phyloP scores from a whole-genome alignment of 2,888 invertebrate species.

The Tetranychus truncatus region DNA sequence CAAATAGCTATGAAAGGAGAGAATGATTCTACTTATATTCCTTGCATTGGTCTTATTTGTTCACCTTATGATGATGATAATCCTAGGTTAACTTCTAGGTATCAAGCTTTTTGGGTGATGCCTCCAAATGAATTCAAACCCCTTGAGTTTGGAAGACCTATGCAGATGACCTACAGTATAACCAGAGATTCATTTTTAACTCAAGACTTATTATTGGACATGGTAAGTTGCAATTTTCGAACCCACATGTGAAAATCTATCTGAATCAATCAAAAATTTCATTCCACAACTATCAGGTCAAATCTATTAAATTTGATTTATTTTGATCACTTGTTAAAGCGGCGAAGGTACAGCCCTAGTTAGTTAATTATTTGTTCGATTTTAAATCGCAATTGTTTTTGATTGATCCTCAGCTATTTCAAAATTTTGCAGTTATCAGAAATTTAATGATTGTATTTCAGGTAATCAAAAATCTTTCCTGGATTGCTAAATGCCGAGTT shows the following conservation, averaged over 20 bases:
- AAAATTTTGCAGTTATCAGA: no score
- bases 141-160: conserved; percentile 75
- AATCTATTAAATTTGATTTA: no score
- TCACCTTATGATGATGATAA: conserved; percentile 32
- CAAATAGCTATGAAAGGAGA: conserved; percentile 83
- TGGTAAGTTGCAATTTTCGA: conserved; percentile 33
- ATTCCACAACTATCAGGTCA: no score
- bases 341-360: no score
- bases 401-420: neutral
- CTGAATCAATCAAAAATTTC: no score
- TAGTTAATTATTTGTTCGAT: neutral
- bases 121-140: conserved; percentile 85
- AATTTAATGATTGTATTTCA: no score
- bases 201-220: conserved; percentile 61
- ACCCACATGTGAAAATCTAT: no score
- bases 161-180: conserved; percentile 68
- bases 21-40: conserved; percentile 73
- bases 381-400: neutral
- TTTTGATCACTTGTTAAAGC: no score
- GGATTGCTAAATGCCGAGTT: no score
- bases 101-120: conserved; percentile 60
- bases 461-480: no score
- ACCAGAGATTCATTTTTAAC: conserved; percentile 61
- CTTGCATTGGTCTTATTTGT: conserved; percentile 75
- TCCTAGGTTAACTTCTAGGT: conserved; percentile 23